These are phyloP conservation scores for Sylvia borin DNA, from an alignment of 2,797 vertebrate species.

Conservation along the genomic window DNA sequence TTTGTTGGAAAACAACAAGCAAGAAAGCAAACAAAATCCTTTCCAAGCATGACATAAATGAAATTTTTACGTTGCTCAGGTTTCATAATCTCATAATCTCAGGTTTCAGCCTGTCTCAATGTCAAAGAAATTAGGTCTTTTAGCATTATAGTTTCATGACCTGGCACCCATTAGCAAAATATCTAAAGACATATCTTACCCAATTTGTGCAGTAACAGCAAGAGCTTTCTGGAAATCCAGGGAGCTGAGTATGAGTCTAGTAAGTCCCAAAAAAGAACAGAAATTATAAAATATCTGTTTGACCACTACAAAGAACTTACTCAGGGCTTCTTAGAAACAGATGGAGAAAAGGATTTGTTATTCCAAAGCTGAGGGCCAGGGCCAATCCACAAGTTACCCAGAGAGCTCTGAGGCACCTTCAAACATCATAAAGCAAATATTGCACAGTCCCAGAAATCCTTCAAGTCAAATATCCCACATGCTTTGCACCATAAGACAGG, in stretches of 20 bases:
- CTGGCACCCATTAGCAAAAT: background rate
- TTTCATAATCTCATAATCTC: no score
- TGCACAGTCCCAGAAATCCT: background rate
- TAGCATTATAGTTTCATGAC: background rate
- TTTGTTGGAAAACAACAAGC: background rate
- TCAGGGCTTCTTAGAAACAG: background rate
- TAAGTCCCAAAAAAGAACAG: background rate
- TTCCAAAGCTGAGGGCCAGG: background rate
- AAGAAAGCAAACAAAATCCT: background rate
- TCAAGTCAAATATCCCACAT: background rate
- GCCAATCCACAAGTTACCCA: background rate
- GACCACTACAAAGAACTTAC: background rate
- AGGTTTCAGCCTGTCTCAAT: background rate
- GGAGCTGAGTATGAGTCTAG: background rate
- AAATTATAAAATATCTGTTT: background rate
- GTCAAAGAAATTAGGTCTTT: background rate
- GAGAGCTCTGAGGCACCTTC: background rate
- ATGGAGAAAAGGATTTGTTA: background rate
- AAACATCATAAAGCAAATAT: background rate
- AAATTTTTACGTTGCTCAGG: background rate
- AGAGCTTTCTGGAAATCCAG: background rate
- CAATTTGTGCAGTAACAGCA: background rate
- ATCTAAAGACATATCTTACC: background rate
- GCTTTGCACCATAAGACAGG: background rate
- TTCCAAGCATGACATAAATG: background rate